Conservation (phyloP, 2,113 vertebrate genomes). For the Rhabdomys dilectus region DNA sequence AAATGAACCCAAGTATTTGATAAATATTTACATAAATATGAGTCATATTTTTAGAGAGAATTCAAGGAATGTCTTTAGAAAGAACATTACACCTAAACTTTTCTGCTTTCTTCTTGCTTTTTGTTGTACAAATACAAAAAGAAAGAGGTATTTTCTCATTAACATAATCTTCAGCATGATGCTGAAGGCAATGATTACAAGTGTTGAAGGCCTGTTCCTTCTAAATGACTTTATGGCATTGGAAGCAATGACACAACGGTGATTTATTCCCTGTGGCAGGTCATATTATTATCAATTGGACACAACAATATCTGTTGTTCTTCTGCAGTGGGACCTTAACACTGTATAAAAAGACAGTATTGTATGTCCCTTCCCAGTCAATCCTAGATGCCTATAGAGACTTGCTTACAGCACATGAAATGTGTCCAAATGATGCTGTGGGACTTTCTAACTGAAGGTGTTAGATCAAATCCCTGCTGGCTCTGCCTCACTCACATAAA, state of each 20-base stretch:
- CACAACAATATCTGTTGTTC: not conserved
- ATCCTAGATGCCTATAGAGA: not conserved
- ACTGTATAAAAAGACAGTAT: not conserved
- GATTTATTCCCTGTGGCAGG: constrained; percentile 24
- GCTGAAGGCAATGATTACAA: constrained; percentile 40
- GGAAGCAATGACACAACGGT: constrained; percentile 1
- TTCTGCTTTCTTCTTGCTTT: constrained; percentile 22
- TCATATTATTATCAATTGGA: not conserved
- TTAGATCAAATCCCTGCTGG: not conserved
- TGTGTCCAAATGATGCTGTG: not conserved
- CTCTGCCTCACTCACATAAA: not conserved
- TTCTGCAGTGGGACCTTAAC: not conserved
- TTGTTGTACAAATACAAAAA: constrained; percentile 5
- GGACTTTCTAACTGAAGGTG: not conserved
- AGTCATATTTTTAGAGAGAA: not conserved
- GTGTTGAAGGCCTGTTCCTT: not conserved
- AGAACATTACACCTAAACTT: constrained; percentile 22
- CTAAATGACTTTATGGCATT: constrained; percentile 49
- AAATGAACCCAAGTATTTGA: constrained; percentile 40
- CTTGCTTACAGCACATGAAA: constrained; percentile 25
- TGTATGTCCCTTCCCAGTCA: not conserved
- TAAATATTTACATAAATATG: constrained; percentile 45
- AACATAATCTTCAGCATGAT: constrained; percentile 46
- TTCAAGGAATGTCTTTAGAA: constrained; percentile 2
- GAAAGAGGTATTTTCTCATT: constrained; percentile 41